Evolutionary conservation across 2,888 invertebrate genomes (phyloP).

Genomic region (Apamea anceps): DNA sequence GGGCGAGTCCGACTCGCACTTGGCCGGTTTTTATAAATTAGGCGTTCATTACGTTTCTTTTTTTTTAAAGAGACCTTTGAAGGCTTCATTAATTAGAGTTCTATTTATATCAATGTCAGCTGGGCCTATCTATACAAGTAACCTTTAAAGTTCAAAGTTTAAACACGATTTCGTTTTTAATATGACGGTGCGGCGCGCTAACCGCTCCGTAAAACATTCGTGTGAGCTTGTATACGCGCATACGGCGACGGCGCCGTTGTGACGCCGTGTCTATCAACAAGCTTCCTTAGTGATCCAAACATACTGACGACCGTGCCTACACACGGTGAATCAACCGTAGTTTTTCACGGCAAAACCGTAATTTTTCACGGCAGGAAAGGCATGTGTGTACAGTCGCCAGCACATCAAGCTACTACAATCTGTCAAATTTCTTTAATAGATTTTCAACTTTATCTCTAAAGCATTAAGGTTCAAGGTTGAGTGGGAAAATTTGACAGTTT

Average conservation of each 20-base stretch:
- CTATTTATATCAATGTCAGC: neutral
- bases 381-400: neutral
- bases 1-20: too few relatives aligned
- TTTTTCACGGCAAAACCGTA: neutral
- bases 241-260: neutral
- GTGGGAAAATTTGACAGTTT: too few relatives aligned
- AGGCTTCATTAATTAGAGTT: conserved; percentile 2
- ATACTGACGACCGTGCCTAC: too few relatives aligned
- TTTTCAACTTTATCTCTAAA: too few relatives aligned
- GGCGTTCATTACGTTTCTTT: neutral
- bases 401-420: too few relatives aligned
- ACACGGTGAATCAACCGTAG: neutral
- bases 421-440: too few relatives aligned
- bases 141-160: neutral
- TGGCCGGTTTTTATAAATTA: conserved; percentile 29
- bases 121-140: neutral
- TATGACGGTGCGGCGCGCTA: neutral
- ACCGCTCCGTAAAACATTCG: neutral
- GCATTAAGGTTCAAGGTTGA: too few relatives aligned
- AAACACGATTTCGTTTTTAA: neutral
- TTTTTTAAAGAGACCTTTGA: neutral
- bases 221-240: neutral
- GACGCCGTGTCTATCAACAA: neutral
- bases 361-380: neutral
- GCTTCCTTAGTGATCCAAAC: neutral